Evolutionary conservation across 1,140 invertebrate species (phyloP).

Genomic region (Kradibia gibbosae): DNA sequence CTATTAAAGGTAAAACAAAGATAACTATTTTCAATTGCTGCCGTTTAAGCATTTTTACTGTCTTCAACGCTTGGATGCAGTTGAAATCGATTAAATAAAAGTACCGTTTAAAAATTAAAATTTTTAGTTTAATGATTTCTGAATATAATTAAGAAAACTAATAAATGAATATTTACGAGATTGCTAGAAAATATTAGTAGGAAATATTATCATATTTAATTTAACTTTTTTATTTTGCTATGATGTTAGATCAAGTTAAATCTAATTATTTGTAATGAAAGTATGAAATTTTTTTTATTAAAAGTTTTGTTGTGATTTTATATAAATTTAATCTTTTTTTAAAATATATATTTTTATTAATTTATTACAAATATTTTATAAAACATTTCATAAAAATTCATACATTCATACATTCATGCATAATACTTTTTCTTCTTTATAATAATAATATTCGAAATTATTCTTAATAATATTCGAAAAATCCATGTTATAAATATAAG

Average conservation of each 20-base stretch:
- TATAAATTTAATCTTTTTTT: neutral
- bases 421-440: neutral
- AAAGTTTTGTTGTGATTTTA: neutral
- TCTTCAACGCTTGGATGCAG: no score
- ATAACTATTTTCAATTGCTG: no score
- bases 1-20: no score
- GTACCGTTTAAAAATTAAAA: no score
- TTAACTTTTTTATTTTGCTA: neutral
- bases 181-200: no score
- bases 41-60: no score
- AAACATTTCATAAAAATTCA: slow-evolving; percentile 5
- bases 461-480: neutral
- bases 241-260: neutral
- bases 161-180: no score
- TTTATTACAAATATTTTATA: neutral
- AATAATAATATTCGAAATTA: neutral
- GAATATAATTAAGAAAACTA: no score
- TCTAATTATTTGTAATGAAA: neutral
- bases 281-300: neutral
- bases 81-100: no score
- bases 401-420: no score
- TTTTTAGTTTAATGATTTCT: no score
- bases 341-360: neutral
- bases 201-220: neutral
- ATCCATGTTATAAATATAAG: neutral